These are phyloP conservation scores for Eidolon helvum DNA, from an alignment of 2,113 vertebrate genomes.

Conservation along the genomic window DNA sequence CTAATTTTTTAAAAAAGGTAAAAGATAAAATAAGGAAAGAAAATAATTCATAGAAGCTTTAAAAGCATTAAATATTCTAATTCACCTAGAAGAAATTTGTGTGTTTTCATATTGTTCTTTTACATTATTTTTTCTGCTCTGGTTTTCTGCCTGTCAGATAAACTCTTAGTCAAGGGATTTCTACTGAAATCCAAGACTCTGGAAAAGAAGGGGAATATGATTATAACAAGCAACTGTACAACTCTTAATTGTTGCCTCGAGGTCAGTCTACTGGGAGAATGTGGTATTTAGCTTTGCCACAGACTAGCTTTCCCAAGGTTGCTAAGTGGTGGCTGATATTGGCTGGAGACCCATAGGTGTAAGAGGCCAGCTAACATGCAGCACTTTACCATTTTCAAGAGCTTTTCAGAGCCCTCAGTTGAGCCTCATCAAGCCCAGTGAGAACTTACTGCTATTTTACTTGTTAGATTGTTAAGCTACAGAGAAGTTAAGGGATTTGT, in stretches of 20 bases:
- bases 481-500: not conserved
- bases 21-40: not conserved
- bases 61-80: not conserved
- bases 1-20: not conserved
- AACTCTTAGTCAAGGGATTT: constrained; percentile 9
- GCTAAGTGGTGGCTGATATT: not conserved
- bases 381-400: not conserved
- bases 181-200: constrained; percentile 35
- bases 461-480: not conserved
- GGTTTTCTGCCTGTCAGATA: constrained; percentile 37
- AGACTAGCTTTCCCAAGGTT: not conserved
- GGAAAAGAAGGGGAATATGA: not conserved
- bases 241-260: not conserved
- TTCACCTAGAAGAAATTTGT: not conserved
- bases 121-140: not conserved
- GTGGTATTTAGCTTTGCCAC: not conserved
- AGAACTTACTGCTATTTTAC: not conserved
- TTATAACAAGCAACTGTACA: not conserved
- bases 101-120: not conserved
- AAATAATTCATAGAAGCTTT: not conserved
- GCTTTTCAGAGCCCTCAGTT: not conserved
- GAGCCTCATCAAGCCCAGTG: not conserved
- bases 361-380: not conserved
- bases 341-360: not conserved
- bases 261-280: not conserved